Evolutionary conservation across 1,140 invertebrate genomes (phyloP), one percentile per base, ranked within the genome.

Genomic region (Psilanteris sp.): DNA sequence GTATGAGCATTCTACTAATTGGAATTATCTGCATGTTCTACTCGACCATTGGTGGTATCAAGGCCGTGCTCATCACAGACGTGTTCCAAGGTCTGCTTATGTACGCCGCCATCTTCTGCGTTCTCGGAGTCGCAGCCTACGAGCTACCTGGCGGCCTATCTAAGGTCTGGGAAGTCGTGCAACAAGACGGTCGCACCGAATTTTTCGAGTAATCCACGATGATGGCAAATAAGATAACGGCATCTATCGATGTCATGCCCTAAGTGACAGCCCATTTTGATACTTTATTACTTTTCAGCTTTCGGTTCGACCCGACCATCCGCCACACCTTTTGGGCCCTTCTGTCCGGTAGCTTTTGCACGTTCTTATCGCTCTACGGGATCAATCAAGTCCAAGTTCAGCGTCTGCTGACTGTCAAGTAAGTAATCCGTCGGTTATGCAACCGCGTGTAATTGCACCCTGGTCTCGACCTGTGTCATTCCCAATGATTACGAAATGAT

Each of bases 31-130:
- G 95, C 83, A 96, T 94, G n/a, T 94, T 97, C 81, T 97, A 97
- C 82, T 95, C 95, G 0, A 93, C 94, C 0, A 89, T 97, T 78
- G 96, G 96, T 27, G 96, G 96, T 2, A 96, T 97, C 89, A 97
- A 97, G 85, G 96, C 96, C 2, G 95, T 97, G 0, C 87, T 97
- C 31, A 90, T 95, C 79, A 96, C 95, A 4, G 96, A 97, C 85
- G 91, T 96, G 0, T 95, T 97, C 79, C 95, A 95, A 85, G 93
- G 92, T 3, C 18, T 94, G 1, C 89, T 96, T 0, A 96, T 96
- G 94, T 93, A 94, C 83, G 32, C 54, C 86, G 89, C 59, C 88
- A 91, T 66, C 80, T 93, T 31, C 2, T 75, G 79, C 32, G 64
- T 87, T 0, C 59, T 88, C 8, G 44, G 32, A 0, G 72, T 86